These are phyloP conservation scores for Paracyclopina nana DNA, from an alignment of 1,140 invertebrate genomes.

Conservation along the genomic window DNA sequence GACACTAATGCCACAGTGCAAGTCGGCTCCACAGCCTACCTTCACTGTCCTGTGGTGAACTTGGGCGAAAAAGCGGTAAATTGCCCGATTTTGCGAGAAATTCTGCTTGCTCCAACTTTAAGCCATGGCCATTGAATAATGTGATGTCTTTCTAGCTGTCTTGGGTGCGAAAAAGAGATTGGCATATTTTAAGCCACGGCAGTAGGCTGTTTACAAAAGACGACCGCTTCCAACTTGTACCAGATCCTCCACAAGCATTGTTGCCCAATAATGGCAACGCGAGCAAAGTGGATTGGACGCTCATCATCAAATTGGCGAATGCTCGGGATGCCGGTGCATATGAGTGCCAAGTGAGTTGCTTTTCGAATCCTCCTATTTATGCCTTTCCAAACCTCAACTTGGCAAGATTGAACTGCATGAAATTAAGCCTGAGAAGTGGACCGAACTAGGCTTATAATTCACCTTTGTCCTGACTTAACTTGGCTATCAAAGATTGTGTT, in stretches of 20 bases:
- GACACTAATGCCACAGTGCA: slow-evolving; percentile 21
- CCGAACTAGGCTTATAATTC: too few relatives aligned
- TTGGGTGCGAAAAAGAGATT: slow-evolving; percentile 23
- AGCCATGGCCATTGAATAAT: background rate
- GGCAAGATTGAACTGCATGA: too few relatives aligned
- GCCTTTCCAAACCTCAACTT: too few relatives aligned
- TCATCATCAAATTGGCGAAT: slow-evolving; percentile 51
- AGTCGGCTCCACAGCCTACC: slow-evolving; percentile 19
- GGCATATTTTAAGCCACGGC: slow-evolving; percentile 24
- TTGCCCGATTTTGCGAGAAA: background rate
- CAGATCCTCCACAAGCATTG: too few relatives aligned
- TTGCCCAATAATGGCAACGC: too few relatives aligned
- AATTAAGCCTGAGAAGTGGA: too few relatives aligned
- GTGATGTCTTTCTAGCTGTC: slow-evolving; percentile 19
- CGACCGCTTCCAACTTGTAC: slow-evolving; percentile 22
- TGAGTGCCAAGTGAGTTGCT: slow-evolving; percentile 79
- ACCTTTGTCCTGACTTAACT: too few relatives aligned
- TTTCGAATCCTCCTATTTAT: too few relatives aligned
- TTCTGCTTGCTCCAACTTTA: background rate
- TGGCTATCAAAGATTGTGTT: too few relatives aligned
- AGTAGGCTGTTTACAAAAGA: slow-evolving; percentile 23
- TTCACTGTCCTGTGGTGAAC: slow-evolving; percentile 21
- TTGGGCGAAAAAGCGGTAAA: slow-evolving; percentile 21
- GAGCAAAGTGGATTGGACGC: background rate
- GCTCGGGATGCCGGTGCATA: slow-evolving; percentile 77